Evolutionary conservation across 2,797 vertebrate genomes (phyloP).

Genomic region (Hylomyscus alleni): DNA sequence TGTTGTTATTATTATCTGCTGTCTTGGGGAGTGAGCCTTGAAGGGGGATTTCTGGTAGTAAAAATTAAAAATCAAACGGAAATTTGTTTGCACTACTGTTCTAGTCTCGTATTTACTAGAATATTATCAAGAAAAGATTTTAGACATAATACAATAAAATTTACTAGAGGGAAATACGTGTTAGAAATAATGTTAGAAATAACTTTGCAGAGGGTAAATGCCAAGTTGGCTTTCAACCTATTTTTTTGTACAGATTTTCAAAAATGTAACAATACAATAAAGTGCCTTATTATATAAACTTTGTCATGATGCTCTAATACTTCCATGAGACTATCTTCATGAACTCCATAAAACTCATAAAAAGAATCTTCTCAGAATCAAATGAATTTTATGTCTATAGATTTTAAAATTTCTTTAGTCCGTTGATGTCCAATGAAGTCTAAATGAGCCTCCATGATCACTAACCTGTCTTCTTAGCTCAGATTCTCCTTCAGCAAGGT

Average conservation of each 20-base stretch:
- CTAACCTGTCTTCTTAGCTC: not conserved
- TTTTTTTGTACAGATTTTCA: not conserved
- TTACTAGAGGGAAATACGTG: not conserved
- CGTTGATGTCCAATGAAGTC: not conserved
- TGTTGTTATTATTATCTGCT: not conserved
- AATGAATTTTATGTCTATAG: not conserved
- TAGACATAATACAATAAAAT: constrained; percentile 21
- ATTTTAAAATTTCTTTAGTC: not conserved
- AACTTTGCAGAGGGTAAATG: constrained; percentile 8
- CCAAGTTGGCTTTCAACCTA: not conserved
- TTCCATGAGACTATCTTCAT: not conserved
- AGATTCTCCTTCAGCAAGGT: not conserved
- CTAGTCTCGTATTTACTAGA: constrained; percentile 15
- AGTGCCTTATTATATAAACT: not conserved
- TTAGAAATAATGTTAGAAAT: not conserved
- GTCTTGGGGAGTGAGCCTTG: not conserved
- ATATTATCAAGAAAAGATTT: not conserved
- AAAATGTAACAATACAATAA: not conserved
- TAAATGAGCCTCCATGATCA: not conserved
- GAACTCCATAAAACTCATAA: not conserved
- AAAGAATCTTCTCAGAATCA: constrained; percentile 3
- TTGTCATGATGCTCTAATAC: not conserved
- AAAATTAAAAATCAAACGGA: constrained; percentile 17
- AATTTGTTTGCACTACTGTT: not conserved
- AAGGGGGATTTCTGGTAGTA: not conserved